phyloP scores from a whole-genome alignment of 2,113 vertebrate genomes.

The Tragelaphus buxtoni region DNA sequence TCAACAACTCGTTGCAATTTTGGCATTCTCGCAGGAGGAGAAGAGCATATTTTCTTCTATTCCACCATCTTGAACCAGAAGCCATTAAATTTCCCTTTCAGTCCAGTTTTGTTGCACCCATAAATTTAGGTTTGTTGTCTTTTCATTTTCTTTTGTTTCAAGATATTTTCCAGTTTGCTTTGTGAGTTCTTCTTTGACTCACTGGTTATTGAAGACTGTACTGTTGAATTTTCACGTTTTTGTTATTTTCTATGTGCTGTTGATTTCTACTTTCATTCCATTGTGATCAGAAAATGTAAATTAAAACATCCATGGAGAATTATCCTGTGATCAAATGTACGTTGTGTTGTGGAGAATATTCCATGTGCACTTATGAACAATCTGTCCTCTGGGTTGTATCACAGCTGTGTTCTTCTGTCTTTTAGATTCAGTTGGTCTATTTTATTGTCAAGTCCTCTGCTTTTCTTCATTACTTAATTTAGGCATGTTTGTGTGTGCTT shows the following conservation, averaged over 20 bases:
- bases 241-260: not conserved
- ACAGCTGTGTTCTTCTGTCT: not conserved
- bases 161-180: not conserved
- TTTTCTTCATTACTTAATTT: not conserved
- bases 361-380: not conserved
- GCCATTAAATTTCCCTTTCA: not conserved
- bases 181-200: not conserved
- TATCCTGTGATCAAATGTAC: not conserved
- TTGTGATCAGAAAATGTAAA: not conserved
- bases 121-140: not conserved
- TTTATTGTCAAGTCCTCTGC: rapidly evolving
- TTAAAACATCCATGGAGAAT: not conserved
- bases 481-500: not conserved
- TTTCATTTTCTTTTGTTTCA: not conserved
- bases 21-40: not conserved
- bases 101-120: not conserved
- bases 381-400: not conserved
- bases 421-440: not conserved
- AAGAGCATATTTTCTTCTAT: not conserved
- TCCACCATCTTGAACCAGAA: not conserved
- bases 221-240: not conserved
- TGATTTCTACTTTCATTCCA: not conserved
- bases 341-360: not conserved
- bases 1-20: not conserved
- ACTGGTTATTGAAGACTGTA: not conserved